Evolutionary conservation across 2,888 invertebrate species (phyloP).

Genomic region (Zygogramma bicolorata): DNA sequence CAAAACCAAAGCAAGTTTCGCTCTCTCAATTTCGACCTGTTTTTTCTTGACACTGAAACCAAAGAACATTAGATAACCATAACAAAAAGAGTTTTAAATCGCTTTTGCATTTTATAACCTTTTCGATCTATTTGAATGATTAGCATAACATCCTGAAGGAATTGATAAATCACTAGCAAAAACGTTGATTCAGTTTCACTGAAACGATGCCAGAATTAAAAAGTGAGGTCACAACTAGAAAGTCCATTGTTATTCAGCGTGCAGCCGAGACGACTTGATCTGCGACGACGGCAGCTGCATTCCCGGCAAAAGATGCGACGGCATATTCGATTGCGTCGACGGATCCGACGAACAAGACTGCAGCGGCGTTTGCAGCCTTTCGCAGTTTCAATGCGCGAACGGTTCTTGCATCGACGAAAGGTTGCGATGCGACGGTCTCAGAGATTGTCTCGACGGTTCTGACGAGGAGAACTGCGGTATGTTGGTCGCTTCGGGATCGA

Average conservation of each 20-base stretch:
- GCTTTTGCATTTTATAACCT: too few species aligned
- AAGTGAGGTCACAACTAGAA: neutral
- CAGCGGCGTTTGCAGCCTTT: conserved; percentile 40
- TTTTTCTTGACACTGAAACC: too few species aligned
- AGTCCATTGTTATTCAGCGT: conserved; percentile 49
- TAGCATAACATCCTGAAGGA: too few species aligned
- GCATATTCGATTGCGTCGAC: conserved; percentile 81
- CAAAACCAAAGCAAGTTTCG: too few species aligned
- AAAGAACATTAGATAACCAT: too few species aligned
- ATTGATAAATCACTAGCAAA: too few species aligned
- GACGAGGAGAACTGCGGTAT: conserved; percentile 71
- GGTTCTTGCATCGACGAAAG: conserved; percentile 68
- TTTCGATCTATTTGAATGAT: too few species aligned
- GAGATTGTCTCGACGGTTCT: conserved; percentile 72
- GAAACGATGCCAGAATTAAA: neutral
- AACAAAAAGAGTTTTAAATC: too few species aligned
- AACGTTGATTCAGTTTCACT: too few species aligned
- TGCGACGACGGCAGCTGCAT: conserved; percentile 70
- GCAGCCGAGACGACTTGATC: conserved; percentile 68
- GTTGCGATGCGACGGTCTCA: conserved; percentile 66
- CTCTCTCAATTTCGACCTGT: too few species aligned
- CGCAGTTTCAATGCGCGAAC: conserved; percentile 58
- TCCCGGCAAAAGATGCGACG: conserved; percentile 62
- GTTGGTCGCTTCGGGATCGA: conserved; percentile 25
- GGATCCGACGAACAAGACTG: conserved; percentile 81